These are phyloP conservation scores for Chloroceryle inda DNA, from an alignment of 2,797 vertebrate species.

Conservation along the genomic window DNA sequence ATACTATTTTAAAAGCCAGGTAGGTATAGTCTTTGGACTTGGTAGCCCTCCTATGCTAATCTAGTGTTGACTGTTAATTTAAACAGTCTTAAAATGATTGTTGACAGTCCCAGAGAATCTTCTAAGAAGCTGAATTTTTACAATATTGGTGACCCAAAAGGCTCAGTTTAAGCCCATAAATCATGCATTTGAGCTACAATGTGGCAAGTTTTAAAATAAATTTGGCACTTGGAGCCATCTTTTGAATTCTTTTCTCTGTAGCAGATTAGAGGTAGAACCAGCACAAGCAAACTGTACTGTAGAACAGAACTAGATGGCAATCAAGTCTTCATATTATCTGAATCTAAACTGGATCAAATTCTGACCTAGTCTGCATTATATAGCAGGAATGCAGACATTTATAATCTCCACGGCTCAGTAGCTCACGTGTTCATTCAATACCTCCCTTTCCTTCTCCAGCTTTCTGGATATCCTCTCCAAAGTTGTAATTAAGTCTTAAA, in stretches of 20 bases:
- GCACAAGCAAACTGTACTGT: neutral
- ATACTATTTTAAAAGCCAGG: neutral
- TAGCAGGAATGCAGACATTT: neutral
- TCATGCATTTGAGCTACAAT: neutral
- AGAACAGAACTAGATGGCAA: neutral
- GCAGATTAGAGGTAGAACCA: neutral
- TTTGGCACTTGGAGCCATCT: neutral
- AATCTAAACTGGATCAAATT: neutral
- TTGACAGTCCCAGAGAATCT: neutral
- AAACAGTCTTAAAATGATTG: neutral
- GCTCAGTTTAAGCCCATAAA: neutral
- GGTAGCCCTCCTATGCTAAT: neutral
- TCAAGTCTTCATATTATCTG: neutral
- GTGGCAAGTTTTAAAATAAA: neutral
- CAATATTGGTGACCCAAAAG: neutral
- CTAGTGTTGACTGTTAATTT: neutral
- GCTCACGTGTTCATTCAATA: neutral
- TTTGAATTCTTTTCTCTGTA: neutral
- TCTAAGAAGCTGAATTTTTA: neutral
- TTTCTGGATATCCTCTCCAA: neutral
- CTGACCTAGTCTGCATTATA: neutral
- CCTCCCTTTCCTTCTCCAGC: neutral
- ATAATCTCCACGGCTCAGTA: neutral
- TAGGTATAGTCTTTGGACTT: neutral
- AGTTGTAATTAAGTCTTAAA: neutral